Conservation (phyloP, 1,140 invertebrate genomes). For the Cyrtorhinus lividipennis region DNA sequence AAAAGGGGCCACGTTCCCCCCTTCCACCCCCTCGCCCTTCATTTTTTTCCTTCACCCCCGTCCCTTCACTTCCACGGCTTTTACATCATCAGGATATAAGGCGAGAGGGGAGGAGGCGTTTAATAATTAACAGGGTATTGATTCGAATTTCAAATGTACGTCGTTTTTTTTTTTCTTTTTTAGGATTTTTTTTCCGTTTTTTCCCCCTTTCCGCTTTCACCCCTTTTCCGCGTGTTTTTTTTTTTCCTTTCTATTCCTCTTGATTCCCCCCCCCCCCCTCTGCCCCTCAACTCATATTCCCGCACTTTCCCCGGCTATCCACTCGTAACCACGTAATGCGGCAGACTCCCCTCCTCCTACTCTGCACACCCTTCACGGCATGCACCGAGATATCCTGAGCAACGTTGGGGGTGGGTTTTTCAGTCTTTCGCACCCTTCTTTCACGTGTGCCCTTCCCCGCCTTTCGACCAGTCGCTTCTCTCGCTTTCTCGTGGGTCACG, state of each 20-base stretch:
- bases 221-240: too few relatives aligned
- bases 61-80: neutral
- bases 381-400: neutral
- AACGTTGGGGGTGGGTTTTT: neutral
- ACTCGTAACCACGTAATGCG: too few relatives aligned
- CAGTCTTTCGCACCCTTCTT: neutral
- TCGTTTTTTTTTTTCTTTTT: neutral
- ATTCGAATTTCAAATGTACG: conserved; percentile 16
- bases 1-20: conserved; percentile 9
- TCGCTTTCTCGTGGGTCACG: neutral
- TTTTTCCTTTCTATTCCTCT: too few relatives aligned
- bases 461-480: neutral
- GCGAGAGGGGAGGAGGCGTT: neutral
- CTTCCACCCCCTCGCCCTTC: neutral
- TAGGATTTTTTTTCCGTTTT: neutral
- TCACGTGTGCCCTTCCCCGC: neutral
- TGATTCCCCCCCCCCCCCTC: too few relatives aligned
- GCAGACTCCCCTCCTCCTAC: too few relatives aligned
- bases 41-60: neutral
- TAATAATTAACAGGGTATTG: conserved; percentile 16
- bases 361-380: too few relatives aligned
- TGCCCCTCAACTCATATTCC: too few relatives aligned
- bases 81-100: conserved; percentile 12
- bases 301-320: too few relatives aligned
- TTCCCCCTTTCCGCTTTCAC: neutral